Conservation (phyloP, 1,140 invertebrate genomes). For the Calliopsis andreniformis region DNA sequence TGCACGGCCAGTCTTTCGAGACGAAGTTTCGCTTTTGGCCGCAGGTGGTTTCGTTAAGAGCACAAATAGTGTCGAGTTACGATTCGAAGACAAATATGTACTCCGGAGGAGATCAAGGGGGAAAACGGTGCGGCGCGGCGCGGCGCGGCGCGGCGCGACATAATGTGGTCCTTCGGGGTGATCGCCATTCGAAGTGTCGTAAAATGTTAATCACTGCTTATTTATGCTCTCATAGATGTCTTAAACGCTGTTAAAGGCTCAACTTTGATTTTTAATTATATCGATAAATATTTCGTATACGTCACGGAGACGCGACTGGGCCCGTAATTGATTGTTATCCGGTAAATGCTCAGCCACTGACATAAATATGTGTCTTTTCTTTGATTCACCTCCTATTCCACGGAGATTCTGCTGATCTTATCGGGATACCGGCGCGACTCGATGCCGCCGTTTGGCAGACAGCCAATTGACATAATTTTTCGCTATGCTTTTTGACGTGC, state of each 20-base stretch:
- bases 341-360: not conserved
- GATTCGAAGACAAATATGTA: not conserved
- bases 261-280: constrained; percentile 42
- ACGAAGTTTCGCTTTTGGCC: constrained; percentile 2
- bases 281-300: constrained; percentile 39
- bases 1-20: constrained; percentile 26
- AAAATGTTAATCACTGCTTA: constrained; percentile 50
- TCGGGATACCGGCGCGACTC: constrained; percentile 30
- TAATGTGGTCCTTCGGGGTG: too few relatives aligned
- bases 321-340: constrained; percentile 39
- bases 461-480: constrained; percentile 45
- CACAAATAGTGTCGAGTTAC: constrained; percentile 16
- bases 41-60: constrained; percentile 13
- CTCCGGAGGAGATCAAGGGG: not conserved
- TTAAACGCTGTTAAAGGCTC: constrained; percentile 26
- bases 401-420: constrained; percentile 49
- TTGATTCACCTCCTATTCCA: not conserved
- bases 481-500: constrained; percentile 14
- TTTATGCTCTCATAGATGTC: constrained; percentile 14
- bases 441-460: constrained; percentile 32
- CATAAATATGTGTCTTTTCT: constrained; percentile 36
- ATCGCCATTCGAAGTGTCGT: constrained; percentile 2
- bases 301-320: constrained; percentile 1
- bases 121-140: not conserved
- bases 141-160: too few relatives aligned